Conservation (phyloP, 2,797 vertebrate genomes). For the Lepilemur ruficaudatus region DNA sequence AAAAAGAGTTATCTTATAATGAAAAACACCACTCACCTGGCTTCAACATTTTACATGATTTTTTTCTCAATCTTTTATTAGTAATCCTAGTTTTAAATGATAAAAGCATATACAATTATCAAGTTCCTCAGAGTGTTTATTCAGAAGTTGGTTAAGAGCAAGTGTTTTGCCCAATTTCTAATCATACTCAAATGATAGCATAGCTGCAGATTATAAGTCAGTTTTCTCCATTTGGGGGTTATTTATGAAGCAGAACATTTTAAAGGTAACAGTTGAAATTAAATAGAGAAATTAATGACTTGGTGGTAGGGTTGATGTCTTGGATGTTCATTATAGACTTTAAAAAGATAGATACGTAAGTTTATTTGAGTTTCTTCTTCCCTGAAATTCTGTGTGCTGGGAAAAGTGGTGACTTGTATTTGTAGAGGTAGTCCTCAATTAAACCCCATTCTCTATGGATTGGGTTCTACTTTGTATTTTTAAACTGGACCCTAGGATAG, state of each 20-base stretch:
- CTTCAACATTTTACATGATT: neutral
- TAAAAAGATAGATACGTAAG: neutral
- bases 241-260: conserved; percentile 27
- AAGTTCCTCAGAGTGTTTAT: neutral
- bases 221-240: neutral
- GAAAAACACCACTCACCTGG: neutral
- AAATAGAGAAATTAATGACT: neutral
- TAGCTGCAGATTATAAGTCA: neutral
- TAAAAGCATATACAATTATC: neutral
- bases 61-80: conserved; percentile 23
- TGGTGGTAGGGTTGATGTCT: neutral
- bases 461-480: neutral
- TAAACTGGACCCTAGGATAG: neutral
- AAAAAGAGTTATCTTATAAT: neutral
- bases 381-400: neutral
- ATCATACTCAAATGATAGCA: neutral
- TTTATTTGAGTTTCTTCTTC: neutral
- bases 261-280: conserved; percentile 16
- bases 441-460: neutral
- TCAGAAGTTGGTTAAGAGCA: neutral
- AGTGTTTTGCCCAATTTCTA: neutral
- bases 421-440: no score
- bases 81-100: neutral
- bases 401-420: neutral
- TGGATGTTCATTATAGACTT: neutral